Base-by-base conservation (phyloP, 2,113 vertebrate genomes). In the Apodemus sylvaticus region DNA sequence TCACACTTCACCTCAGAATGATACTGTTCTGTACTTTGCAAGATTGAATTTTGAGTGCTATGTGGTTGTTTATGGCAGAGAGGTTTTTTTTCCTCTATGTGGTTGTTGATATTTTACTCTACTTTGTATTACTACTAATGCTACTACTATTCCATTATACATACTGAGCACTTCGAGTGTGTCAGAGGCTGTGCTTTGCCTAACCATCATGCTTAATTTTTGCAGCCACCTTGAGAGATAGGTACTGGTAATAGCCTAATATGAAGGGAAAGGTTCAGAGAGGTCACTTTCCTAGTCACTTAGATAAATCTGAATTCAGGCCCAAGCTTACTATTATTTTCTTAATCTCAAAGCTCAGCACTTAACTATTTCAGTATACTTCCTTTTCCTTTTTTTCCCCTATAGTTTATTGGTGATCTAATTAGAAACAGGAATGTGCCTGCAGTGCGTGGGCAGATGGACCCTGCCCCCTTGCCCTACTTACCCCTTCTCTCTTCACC, bases 401-500 rank as follows among this genome's bases (percentile, higher is more conserved):
- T 82, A 34, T 22, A 29, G 4, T 88, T 17, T 17, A 70, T 82
- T 89, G 62, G 8, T 85, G 53, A 94, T 83, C 60, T 89, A 93
- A 94, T 74, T 68, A 92, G 82, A 96, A 95, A 39, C 14, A 77
- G 60, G 95, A 68, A 82, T 62, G 12, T 81, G n/a, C 22, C 86
- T 58, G 88, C 13, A 51, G 31, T 83, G 64, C 36, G 42, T 91
- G 45, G 66, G 34, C 90, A 8, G 34, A 26, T 66, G 16, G 51
- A n/a, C 12, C 2, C 11, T 7, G 10, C 26, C 11, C 70, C 39
- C 36, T 92, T 90, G 58, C 24, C 36, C 79, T 66, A 45, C 87
- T 96, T 93, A 10, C 71, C 82, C 86, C 17, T 93, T 14, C 11
- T 76, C 36, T 95, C 3, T 26, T 71, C 85, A 68, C 68, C 14